These are phyloP conservation scores for Mythimna albipuncta DNA, from an alignment of 2,888 invertebrate species.

Conservation along the genomic window DNA sequence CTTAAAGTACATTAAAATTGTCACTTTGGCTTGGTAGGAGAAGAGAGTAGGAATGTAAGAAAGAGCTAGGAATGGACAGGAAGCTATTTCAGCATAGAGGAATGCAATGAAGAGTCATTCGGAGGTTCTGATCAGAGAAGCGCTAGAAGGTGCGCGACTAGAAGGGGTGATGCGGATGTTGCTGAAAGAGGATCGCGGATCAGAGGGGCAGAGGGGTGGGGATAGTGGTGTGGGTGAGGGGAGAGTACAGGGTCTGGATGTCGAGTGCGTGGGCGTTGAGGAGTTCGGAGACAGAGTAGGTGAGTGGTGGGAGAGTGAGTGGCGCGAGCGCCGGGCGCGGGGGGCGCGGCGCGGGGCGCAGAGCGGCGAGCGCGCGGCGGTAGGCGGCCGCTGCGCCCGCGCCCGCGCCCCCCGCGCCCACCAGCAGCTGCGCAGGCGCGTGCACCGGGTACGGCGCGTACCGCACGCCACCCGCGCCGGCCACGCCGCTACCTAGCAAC, in stretches of 20 bases:
- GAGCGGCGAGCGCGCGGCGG: slow-evolving; percentile 85
- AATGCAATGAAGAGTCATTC: slow-evolving; percentile 67
- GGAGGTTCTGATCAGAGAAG: slow-evolving; percentile 48
- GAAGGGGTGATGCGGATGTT: slow-evolving; percentile 87
- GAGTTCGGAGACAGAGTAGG: slow-evolving; percentile 89
- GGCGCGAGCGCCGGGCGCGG: slow-evolving; percentile 82
- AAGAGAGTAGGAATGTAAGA: slow-evolving; percentile 83
- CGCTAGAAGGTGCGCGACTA: slow-evolving; percentile 65
- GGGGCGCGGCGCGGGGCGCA: slow-evolving; percentile 84
- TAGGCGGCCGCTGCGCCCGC: slow-evolving; percentile 82
- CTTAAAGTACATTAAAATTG: slow-evolving; percentile 79
- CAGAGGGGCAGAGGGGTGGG: slow-evolving; percentile 88
- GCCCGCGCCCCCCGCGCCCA: slow-evolving; percentile 82
- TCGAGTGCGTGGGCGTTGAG: slow-evolving; percentile 94
- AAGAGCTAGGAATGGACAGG: slow-evolving; percentile 81
- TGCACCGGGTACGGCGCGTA: slow-evolving; percentile 92
- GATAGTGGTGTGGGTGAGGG: slow-evolving; percentile 93
- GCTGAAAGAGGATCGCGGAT: slow-evolving; percentile 89
- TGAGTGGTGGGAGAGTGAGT: slow-evolving; percentile 84
- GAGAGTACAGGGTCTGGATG: slow-evolving; percentile 92
- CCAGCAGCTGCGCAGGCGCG: slow-evolving; percentile 87
- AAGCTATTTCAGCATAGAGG: slow-evolving; percentile 70
- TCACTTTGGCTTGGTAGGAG: slow-evolving; percentile 75
- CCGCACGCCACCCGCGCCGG: slow-evolving; percentile 91
- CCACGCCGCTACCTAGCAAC: slow-evolving; percentile 95